These are phyloP conservation scores for Lycia hirtaria DNA, from an alignment of 2,888 invertebrate genomes.

Conservation along the genomic window DNA sequence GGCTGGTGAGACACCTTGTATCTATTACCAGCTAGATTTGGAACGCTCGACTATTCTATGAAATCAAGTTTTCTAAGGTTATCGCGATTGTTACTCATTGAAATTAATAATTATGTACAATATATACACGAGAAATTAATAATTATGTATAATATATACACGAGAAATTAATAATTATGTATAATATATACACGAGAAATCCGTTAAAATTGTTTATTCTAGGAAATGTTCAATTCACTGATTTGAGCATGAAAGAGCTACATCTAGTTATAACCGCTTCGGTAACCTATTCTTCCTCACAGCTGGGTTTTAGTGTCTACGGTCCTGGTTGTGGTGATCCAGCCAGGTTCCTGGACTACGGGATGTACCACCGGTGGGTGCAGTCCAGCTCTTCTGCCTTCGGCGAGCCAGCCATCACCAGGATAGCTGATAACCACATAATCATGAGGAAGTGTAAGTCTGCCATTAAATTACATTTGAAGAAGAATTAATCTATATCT, in stretches of 20 bases:
- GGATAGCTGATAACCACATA: slow-evolving; percentile 49
- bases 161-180: no score
- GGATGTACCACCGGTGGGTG: slow-evolving; percentile 57
- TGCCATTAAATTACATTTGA: neutral
- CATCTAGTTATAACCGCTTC: neutral
- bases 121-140: no score
- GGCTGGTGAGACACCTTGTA: slow-evolving; percentile 47
- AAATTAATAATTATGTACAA: no score
- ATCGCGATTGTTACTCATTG: no score
- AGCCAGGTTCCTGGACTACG: slow-evolving; percentile 63
- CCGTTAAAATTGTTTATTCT: no score
- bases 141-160: no score
- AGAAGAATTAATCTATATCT: neutral
- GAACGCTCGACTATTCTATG: no score
- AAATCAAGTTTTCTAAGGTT: neutral
- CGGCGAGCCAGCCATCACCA: slow-evolving; percentile 57
- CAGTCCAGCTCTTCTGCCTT: slow-evolving; percentile 45
- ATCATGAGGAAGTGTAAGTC: slow-evolving; percentile 55
- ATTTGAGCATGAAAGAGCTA: neutral
- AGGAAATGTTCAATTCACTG: neutral
- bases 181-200: no score
- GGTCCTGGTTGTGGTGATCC: slow-evolving; percentile 65
- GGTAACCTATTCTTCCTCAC: slow-evolving; percentile 1
- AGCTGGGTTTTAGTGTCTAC: slow-evolving; percentile 64
- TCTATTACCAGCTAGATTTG: neutral